Evolutionary conservation across 2,797 vertebrate species (phyloP), one percentile per base, ranked within the genome.

Genomic region (Corythornis leucogaster): DNA sequence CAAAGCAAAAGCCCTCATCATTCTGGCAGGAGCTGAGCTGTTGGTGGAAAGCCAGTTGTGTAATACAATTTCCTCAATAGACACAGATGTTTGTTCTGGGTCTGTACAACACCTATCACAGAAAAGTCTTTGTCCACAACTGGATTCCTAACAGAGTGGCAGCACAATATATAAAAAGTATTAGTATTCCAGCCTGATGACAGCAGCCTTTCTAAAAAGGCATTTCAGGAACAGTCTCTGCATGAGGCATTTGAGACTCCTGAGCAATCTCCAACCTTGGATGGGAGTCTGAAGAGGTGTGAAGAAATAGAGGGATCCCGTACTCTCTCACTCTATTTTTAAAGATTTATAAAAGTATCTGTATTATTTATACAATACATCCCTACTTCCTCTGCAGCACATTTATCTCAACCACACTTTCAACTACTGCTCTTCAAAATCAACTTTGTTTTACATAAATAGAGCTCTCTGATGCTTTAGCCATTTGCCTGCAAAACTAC

Each of bases 1-100:
- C 75, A 87, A 87, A 85, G 58, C 89, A 92, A 95, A 95, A 88
- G 31, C 51, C 62, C 66, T 92, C 66, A 55, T 80, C 92, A 80
- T 57, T 62, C 93, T 95, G 88, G 88, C 92, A 93, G 76, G 73
- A 85, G 59, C 50, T 0, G 16, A 62, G 87, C 13, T 10, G 79
- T 6, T 94, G 93, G 93, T 48, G 71, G 26, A 30, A 83, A 68
- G 95, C 86, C 94, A 95, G 79, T 54, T 79, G 25, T 66, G 90
- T 80, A 94, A 90, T 51, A 53, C 0, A 3, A 90, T 82, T 94
- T 93, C 84, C 5, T 1, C 69, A 45, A 55, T 2, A 71, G 81
- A 63, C 70, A 46, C 73, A 93, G 80, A 87, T 89, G 86, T 85
- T 88, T 82, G 51, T 21, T 58, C 94, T 80, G 64, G 38, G 78